These are phyloP conservation scores for Cyclopterus lumpus DNA, from an alignment of 2,797 vertebrate genomes.

Conservation along the genomic window DNA sequence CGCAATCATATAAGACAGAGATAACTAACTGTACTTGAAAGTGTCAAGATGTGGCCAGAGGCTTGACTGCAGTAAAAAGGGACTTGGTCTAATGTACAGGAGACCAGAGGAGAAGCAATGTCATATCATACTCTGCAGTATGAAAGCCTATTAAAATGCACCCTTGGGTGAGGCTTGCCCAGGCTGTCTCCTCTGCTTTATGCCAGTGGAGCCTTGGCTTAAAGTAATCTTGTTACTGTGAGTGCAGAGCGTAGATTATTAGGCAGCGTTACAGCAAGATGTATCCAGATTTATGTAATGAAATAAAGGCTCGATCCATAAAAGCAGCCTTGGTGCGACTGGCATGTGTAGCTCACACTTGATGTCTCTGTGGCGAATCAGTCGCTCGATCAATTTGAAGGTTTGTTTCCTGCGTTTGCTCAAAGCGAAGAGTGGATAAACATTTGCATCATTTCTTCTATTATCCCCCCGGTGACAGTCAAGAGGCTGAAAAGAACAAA, in stretches of 20 bases:
- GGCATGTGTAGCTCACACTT: conserved; percentile 21
- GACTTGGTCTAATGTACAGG: conserved; percentile 48
- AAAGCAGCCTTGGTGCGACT: conserved; percentile 45
- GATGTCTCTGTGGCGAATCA: conserved; percentile 28
- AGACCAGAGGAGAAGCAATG: conserved; percentile 74
- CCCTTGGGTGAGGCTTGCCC: conserved; percentile 71
- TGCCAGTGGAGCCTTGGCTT: conserved; percentile 57
- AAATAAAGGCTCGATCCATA: conserved; percentile 58
- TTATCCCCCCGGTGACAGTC: conserved; percentile 29
- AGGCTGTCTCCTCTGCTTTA: conserved; percentile 64
- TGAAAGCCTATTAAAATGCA: conserved; percentile 78
- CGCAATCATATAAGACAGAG: not conserved
- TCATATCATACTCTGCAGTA: conserved; percentile 64
- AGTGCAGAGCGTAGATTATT: conserved; percentile 70
- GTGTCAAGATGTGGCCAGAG: conserved; percentile 27
- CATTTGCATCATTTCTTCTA: conserved; percentile 50
- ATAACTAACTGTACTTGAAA: conserved; percentile 9
- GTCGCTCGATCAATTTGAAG: conserved; percentile 40
- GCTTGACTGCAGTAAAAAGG: conserved; percentile 33
- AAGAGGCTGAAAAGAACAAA: conserved; percentile 24
- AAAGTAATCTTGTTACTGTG: conserved; percentile 77
- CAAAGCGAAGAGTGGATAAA: conserved; percentile 20
- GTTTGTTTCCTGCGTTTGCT: conserved; percentile 34
- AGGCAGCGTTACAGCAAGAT: conserved; percentile 61
- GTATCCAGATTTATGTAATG: conserved; percentile 72